Percentiles rank a stretch among this genome's conserved stretches.
Conservation (phyloP, 92 coral and sea anemone species). For the Phenganax subtilis region DNA sequence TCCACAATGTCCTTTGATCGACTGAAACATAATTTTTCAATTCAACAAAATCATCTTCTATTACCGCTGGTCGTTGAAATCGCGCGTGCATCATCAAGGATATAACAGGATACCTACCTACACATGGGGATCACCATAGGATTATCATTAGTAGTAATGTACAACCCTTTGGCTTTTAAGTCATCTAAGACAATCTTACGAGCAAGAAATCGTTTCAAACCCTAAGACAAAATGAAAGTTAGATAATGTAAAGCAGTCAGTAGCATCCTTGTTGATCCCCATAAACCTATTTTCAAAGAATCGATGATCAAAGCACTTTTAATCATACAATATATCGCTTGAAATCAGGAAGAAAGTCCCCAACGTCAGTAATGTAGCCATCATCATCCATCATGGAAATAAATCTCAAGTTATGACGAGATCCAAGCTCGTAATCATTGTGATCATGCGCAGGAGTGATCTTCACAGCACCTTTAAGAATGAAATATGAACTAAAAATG, state of each 20-base stretch:
- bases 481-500: neutral
- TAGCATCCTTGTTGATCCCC: neutral
- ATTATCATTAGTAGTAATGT: slow-evolving; percentile 84
- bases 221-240: slow-evolving; percentile 45
- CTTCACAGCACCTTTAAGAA: slow-evolving; percentile 84
- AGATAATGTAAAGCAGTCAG: neutral
- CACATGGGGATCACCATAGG: slow-evolving; percentile 98
- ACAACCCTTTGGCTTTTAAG: slow-evolving; percentile 69
- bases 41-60: too few species aligned
- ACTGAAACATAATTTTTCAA: slow-evolving; percentile 42
- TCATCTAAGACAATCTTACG: slow-evolving; percentile 78
- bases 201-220: slow-evolving; percentile 82
- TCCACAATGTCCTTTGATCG: slow-evolving; percentile 99
- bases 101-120: slow-evolving; percentile 51
- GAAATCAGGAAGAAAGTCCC: slow-evolving; percentile 74
- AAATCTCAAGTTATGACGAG: slow-evolving; percentile 70
- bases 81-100: neutral
- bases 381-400: slow-evolving; percentile 94
- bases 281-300: neutral
- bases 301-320: neutral
- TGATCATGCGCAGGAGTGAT: slow-evolving; percentile 99
- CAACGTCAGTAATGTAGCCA: slow-evolving; percentile 71
- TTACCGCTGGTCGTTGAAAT: too few species aligned
- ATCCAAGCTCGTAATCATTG: slow-evolving; percentile 93
- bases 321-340: slow-evolving; percentile 74